These are phyloP conservation scores for Sthenelais limicola DNA, from an alignment of 2,888 invertebrate species.

Conservation along the genomic window DNA sequence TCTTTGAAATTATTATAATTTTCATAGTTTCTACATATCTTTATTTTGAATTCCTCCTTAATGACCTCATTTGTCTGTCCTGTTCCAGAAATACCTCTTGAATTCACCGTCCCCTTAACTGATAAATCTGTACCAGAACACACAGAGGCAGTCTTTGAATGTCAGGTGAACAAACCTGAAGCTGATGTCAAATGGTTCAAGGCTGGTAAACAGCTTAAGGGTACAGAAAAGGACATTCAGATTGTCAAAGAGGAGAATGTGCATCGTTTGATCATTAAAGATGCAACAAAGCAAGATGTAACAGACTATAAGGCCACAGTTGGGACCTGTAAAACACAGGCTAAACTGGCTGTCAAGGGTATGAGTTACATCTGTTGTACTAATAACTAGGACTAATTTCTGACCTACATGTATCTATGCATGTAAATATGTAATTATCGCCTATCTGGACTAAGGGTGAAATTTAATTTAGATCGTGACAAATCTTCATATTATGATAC, in stretches of 20 bases:
- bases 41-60: too few species aligned
- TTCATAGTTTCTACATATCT: too few species aligned
- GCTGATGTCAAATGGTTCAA: constrained; percentile 67
- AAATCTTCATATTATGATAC: too few species aligned
- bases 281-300: constrained; percentile 73
- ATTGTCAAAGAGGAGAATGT: background rate
- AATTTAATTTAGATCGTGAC: too few species aligned
- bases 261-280: constrained; percentile 35
- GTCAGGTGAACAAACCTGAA: constrained; percentile 75
- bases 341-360: constrained; percentile 84
- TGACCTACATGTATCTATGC: background rate
- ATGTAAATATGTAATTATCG: too few species aligned
- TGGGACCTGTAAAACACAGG: constrained; percentile 77
- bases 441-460: too few species aligned
- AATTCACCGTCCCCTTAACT: constrained; percentile 62
- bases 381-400: too few species aligned
- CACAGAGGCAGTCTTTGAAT: constrained; percentile 62
- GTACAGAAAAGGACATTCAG: constrained; percentile 43
- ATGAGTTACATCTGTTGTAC: too few species aligned
- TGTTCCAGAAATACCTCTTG: constrained; percentile 53
- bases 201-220: constrained; percentile 60
- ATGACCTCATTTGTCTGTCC: too few species aligned
- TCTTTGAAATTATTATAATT: too few species aligned
- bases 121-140: constrained; percentile 63
- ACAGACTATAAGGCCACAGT: constrained; percentile 87